Percentiles rank a stretch among this genome's conserved stretches.
phyloP scores from a whole-genome alignment of 2,888 invertebrate genomes.

The Pterostichus madidus region DNA sequence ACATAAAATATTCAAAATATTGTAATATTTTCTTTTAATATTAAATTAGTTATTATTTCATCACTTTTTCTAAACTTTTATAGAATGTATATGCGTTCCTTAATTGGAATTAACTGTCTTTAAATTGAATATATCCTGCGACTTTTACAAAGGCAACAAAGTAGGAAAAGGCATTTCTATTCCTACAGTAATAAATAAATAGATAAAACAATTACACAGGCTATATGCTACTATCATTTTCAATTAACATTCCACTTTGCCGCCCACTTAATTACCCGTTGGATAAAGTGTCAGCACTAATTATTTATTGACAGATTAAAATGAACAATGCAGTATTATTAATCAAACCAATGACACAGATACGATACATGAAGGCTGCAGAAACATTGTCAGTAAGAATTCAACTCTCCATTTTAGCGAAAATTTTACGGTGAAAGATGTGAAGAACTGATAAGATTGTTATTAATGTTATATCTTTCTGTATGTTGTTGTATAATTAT shows the following conservation, averaged over 20 bases:
- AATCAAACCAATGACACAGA: conserved; percentile 38
- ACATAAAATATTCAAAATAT: too few relatives aligned
- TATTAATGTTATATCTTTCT: not conserved
- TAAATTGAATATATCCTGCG: too few relatives aligned
- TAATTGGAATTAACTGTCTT: too few relatives aligned
- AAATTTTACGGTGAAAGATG: not conserved
- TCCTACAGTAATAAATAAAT: conserved; percentile 10
- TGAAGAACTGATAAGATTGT: not conserved
- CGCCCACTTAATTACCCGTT: conserved; percentile 49
- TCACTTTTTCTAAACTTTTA: too few relatives aligned
- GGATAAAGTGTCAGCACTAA: conserved; percentile 34
- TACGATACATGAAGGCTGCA: conserved; percentile 7
- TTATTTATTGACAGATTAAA: conserved; percentile 51
- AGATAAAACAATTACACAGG: conserved; percentile 30
- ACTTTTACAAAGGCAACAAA: too few relatives aligned
- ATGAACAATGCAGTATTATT: conserved; percentile 45
- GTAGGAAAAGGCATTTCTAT: conserved; percentile 1
- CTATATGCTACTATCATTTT: conserved; percentile 46
- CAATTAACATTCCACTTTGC: conserved; percentile 56
- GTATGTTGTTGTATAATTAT: too few relatives aligned
- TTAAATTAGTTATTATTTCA: too few relatives aligned
- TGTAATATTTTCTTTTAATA: too few relatives aligned
- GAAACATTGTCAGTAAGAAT: not conserved
- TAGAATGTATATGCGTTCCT: too few relatives aligned
- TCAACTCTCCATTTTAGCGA: not conserved